Base-by-base conservation (phyloP, 2,113 vertebrate species). In the Zapus hudsonius region DNA sequence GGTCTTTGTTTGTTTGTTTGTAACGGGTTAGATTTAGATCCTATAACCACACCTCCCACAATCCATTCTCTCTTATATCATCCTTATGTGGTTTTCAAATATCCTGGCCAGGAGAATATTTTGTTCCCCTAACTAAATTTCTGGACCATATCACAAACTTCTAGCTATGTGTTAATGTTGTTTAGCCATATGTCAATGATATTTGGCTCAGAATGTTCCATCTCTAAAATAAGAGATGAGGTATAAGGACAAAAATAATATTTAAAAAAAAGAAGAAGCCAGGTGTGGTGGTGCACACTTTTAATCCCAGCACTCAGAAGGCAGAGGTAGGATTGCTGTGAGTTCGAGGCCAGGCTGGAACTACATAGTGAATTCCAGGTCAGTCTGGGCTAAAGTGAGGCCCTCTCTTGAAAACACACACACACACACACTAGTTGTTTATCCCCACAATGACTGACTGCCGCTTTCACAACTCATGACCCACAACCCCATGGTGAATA, bases 21-120 rank as follows among this genome's bases (percentile, higher is more conserved):
- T 84, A 47, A 59, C 36, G 57, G 82, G 78, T 80, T 92, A 69
- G 76, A 78, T 75, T 92, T 90, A 90, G 61, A 64, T 80, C 38
- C 44, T 70, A 8, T 17, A 69, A 87, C 25, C 38, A 74, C 47
- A 80, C 79, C 22, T 87, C 61, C 38, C 36, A 74, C 22, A 87
- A 90, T 29, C 20, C 59, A 17, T 73, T 47, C 70, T 90, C 33
- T 83, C 2, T 67, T 57, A 12, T 44, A 63, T 87, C 76, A 87
- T 84, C 23, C 67, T 88, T 90, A 33, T 40, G 25, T 12, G 10
- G 84, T 92, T 36, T 61, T 84, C 66, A 64, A 90, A n/a, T 75
- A 87, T 93, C 36, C 66, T 90, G 92, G 38, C 36, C 5, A 2
- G 69, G 61, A 64, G 52, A 89, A 5, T n/a, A 61, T 90, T 90